Evolutionary conservation across 2,797 vertebrate genomes (phyloP).

Genomic region (Antennarius maculatus): DNA sequence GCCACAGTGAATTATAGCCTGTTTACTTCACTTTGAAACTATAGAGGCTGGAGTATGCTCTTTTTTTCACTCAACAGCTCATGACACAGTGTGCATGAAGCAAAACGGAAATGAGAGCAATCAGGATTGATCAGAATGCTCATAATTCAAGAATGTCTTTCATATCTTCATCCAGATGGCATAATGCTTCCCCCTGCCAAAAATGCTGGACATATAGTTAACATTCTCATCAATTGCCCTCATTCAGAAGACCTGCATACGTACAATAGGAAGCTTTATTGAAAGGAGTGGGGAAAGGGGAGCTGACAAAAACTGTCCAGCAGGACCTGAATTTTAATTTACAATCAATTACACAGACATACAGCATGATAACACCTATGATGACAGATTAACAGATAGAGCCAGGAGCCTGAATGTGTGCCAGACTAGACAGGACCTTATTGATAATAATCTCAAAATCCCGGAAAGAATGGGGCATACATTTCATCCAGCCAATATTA

Average conservation of each 20-base stretch:
- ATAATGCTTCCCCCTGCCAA: conserved; percentile 72
- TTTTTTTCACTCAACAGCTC: conserved; percentile 55
- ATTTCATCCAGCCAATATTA: conserved; percentile 71
- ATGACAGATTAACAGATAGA: conserved; percentile 80
- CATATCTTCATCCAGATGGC: conserved; percentile 80
- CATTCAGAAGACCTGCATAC: conserved; percentile 61
- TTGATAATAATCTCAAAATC: conserved; percentile 78
- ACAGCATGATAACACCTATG: conserved; percentile 70
- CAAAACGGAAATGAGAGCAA: conserved; percentile 69
- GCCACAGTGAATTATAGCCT: conserved; percentile 77
- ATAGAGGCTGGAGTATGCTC: conserved; percentile 62
- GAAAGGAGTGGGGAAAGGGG: conserved; percentile 41
- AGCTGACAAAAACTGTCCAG: conserved; percentile 48
- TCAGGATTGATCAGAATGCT: conserved; percentile 78
- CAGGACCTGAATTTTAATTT: conserved; percentile 72
- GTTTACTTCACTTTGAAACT: conserved; percentile 75
- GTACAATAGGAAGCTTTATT: conserved; percentile 66
- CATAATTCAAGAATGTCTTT: conserved; percentile 80
- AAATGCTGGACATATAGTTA: conserved; percentile 75
- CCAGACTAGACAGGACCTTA: conserved; percentile 68
- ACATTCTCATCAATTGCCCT: conserved; percentile 79
- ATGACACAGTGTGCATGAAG: conserved; percentile 54
- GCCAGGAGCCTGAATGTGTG: conserved; percentile 68
- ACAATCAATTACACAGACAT: conserved; percentile 81
- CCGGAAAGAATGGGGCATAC: conserved; percentile 70